Evolutionary conservation across 2,113 vertebrate species (phyloP), one percentile per base, ranked within the genome.

Genomic region (Microcebus griseorufus): DNA sequence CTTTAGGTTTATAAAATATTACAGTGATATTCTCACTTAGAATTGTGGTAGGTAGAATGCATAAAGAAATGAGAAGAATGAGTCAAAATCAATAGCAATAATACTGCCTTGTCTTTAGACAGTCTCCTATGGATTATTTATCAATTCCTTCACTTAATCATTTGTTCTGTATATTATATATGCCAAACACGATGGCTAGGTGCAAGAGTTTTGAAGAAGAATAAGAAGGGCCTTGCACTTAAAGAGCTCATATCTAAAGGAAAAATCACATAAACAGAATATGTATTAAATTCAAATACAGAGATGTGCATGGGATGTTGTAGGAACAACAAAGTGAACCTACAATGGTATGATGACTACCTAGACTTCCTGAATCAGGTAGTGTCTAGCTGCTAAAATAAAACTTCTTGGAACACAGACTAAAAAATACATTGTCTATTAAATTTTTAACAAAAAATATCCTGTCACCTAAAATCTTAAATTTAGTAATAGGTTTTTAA

Each of bases 41-140:
- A 93, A 82, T 51, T 53, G 12, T 86, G 37, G 60, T 45, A 60
- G 67, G 5, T 73, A 34, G 10, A 72, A 79, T 65, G 12, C 84
- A 69, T 82, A 60, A 48, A 11, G 12, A 65, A 75, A 18, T 53
- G 92, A 76, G 75, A 85, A 76, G 39, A 88, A 92, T 73, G 16
- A 90, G 22, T 39, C 17, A 58, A 81, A 82, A 94, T 91, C 69
- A 86, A 93, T 90, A 64, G 1, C 58, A 96, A 81, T 90, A 82
- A 45, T 80, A 39, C 2, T 53, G 32, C 1, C 65, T 60, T 70
- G 62, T 73, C 48, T 91, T 95, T 76, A 67, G 23, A 72, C 22
- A 11, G 7, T n/a, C 72, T 25, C 67, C 18, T 65, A 32, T 91
- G 70, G 16, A 93, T 95, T 72, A 88, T 45, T 55, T 53, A 76